Percentiles rank a stretch among this genome's conserved stretches.
phyloP scores from a whole-genome alignment of 2,888 invertebrate species.

The Callimorpha dominula region DNA sequence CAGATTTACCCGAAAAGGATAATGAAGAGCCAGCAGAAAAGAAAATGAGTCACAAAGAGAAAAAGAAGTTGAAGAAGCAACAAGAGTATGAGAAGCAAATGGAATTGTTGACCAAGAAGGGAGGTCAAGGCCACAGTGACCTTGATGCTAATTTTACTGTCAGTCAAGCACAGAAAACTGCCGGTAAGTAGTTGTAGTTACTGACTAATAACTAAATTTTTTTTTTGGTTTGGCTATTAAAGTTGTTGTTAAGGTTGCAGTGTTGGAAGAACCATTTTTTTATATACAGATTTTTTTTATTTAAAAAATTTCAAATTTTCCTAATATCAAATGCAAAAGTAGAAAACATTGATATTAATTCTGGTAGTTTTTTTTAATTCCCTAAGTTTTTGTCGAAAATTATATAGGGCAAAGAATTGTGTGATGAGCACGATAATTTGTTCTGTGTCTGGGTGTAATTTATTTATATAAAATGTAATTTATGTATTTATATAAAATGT shows the following conservation, averaged over 20 bases:
- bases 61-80: conserved; percentile 95
- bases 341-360: too few relatives aligned
- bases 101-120: conserved; percentile 94
- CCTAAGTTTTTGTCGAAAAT: too few relatives aligned
- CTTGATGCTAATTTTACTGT: conserved; percentile 98
- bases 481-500: too few relatives aligned
- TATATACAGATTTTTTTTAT: too few relatives aligned
- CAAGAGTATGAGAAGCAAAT: conserved; percentile 95
- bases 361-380: too few relatives aligned
- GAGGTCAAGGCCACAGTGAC: conserved; percentile 95
- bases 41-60: conserved; percentile 96
- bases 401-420: too few relatives aligned
- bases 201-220: not conserved
- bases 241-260: not conserved
- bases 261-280: too few relatives aligned
- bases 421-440: too few relatives aligned
- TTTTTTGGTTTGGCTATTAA: not conserved
- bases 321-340: too few relatives aligned
- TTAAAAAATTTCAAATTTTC: too few relatives aligned
- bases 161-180: conserved; percentile 92
- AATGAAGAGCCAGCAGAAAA: conserved; percentile 86
- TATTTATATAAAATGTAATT: too few relatives aligned
- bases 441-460: too few relatives aligned
- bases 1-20: conserved; percentile 59
- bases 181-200: conserved; percentile 70